Conservation (phyloP, 2,113 vertebrate species). For the Excalfactoria chinensis region DNA sequence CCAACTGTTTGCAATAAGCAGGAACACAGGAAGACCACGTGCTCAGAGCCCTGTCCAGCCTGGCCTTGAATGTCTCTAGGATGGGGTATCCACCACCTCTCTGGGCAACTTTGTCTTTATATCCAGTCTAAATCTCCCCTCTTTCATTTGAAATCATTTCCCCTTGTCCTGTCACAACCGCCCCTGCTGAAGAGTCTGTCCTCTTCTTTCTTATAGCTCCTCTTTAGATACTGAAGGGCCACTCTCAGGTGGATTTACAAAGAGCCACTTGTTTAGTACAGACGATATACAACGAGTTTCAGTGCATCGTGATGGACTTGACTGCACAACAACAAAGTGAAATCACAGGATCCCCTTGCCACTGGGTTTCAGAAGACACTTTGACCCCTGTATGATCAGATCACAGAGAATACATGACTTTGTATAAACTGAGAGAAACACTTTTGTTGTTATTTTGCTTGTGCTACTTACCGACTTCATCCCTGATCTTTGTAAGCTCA, state of each 20-base stretch:
- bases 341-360: not conserved
- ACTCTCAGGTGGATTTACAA: not conserved
- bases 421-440: conserved; percentile 29
- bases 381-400: not conserved
- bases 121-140: no score
- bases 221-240: no score
- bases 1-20: no score
- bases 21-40: no score
- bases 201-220: no score
- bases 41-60: no score
- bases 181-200: no score
- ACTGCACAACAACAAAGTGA: not conserved
- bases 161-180: no score
- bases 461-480: conserved; percentile 95
- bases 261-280: not conserved
- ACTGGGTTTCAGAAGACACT: not conserved
- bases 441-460: not conserved
- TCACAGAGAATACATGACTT: not conserved
- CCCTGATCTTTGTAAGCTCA: conserved; percentile 92
- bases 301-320: not conserved
- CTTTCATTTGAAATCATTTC: no score
- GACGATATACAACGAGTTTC: not conserved
- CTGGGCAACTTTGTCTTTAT: no score
- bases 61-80: no score
- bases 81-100: no score